Percentiles rank a stretch among this genome's conserved stretches.
These are phyloP conservation scores for Chloroclystis v-ata DNA, from an alignment of 2,888 invertebrate genomes.

Conservation along the genomic window DNA sequence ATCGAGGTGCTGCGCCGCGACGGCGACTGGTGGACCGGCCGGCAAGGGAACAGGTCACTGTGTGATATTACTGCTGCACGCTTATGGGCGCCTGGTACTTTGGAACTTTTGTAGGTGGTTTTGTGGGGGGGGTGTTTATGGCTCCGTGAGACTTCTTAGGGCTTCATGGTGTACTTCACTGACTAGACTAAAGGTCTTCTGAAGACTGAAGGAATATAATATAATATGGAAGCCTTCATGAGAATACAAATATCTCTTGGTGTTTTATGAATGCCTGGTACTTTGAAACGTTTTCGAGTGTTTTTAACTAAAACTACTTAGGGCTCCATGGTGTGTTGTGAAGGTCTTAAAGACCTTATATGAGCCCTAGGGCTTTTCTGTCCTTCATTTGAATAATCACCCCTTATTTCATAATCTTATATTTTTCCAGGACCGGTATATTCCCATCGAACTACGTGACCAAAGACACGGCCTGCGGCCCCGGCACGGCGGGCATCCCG, in stretches of 20 bases:
- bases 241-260: background rate
- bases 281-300: background rate
- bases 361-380: too few relatives aligned
- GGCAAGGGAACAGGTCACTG: conserved; percentile 58
- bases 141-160: background rate
- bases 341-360: too few relatives aligned
- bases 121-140: too few relatives aligned
- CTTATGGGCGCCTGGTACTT: too few relatives aligned
- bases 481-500: conserved; percentile 52
- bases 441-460: conserved; percentile 99
- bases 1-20: conserved; percentile 60
- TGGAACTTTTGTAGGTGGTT: too few relatives aligned
- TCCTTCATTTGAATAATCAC: too few relatives aligned
- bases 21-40: conserved; percentile 99
- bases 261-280: conserved; percentile 1
- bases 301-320: background rate
- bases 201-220: too few relatives aligned
- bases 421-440: conserved; percentile 83
- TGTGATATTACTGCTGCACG: too few relatives aligned
- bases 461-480: conserved; percentile 63
- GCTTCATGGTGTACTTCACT: too few relatives aligned
- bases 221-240: too few relatives aligned
- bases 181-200: too few relatives aligned
- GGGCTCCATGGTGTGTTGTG: too few relatives aligned
- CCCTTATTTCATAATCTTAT: background rate